A percentile compares a stretch with the other conserved stretches of the same genome.
These are phyloP conservation scores for Drosophila kikkawai DNA, from an alignment of 1,140 invertebrate genomes.

Conservation along the genomic window DNA sequence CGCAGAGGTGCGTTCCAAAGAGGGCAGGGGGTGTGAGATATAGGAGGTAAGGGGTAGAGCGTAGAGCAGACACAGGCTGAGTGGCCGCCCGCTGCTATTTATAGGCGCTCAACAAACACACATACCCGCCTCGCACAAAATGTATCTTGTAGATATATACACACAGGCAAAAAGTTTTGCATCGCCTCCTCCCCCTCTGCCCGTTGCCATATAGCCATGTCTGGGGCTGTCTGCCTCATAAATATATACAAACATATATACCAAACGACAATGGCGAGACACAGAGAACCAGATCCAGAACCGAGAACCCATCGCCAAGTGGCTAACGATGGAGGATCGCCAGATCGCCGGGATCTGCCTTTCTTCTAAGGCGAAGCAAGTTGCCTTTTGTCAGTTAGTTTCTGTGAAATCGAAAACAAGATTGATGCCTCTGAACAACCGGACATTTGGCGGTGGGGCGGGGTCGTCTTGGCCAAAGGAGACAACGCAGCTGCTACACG, in stretches of 20 bases:
- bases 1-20: conserved; percentile 30
- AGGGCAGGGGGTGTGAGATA: conserved; percentile 6
- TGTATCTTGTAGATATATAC: conserved; percentile 72
- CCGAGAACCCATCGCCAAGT: conserved; percentile 12
- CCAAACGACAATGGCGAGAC: conserved; percentile 69
- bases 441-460: conserved; percentile 20
- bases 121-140: conserved; percentile 40
- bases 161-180: conserved; percentile 66
- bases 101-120: conserved; percentile 65
- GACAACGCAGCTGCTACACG: conserved; percentile 61
- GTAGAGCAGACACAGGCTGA: conserved; percentile 38
- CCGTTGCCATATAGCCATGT: conserved; percentile 19
- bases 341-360: conserved; percentile 43
- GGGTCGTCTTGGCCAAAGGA: conserved; percentile 32
- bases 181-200: conserved; percentile 16
- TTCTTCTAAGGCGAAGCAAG: conserved; percentile 57
- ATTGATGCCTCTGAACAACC: conserved; percentile 61
- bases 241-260: conserved; percentile 44
- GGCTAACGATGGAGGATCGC: conserved; percentile 17
- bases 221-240: conserved; percentile 67
- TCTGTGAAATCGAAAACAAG: conserved; percentile 80
- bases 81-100: conserved; percentile 73
- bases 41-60: not conserved
- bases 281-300: conserved; percentile 49
- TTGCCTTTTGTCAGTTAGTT: conserved; percentile 67